Evolutionary conservation across 2,113 vertebrate species (phyloP).

Genomic region (Oryzias celebensis): DNA sequence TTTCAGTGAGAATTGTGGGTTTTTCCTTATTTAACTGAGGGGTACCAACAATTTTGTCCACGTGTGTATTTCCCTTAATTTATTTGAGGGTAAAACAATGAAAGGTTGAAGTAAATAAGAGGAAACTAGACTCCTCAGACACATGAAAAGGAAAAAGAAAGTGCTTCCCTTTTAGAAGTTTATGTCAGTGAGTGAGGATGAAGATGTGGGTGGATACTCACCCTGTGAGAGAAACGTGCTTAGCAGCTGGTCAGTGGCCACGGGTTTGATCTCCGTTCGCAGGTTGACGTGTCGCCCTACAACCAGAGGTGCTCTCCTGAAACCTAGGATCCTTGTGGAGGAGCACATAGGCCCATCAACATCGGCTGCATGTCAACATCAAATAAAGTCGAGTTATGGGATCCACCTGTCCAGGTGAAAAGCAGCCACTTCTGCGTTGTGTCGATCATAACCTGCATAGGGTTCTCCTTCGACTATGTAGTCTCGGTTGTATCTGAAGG

Average conservation of each 20-base stretch:
- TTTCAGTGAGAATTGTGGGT: too few relatives aligned
- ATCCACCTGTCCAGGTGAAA: conserved; percentile 95
- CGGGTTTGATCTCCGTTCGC: conserved; percentile 91
- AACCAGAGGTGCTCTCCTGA: conserved; percentile 92
- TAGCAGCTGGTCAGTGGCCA: conserved; percentile 94
- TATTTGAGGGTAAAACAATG: too few relatives aligned
- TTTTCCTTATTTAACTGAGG: too few relatives aligned
- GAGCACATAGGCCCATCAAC: neutral
- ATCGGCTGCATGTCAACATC: too few relatives aligned
- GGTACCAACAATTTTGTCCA: too few relatives aligned
- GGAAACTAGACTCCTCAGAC: neutral
- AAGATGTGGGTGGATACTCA: conserved; percentile 55
- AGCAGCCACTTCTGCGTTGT: conserved; percentile 96
- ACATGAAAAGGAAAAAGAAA: neutral
- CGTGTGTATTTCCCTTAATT: too few relatives aligned
- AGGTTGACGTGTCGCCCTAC: conserved; percentile 93
- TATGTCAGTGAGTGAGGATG: neutral
- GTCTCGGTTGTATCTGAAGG: conserved; percentile 87
- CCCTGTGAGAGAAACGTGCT: conserved; percentile 93
- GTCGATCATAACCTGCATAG: conserved; percentile 93
- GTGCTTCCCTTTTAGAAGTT: neutral
- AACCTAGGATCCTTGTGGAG: conserved; percentile 88
- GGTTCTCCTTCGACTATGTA: conserved; percentile 95
- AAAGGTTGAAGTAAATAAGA: too few relatives aligned
- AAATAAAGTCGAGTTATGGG: neutral